Evolutionary conservation across 1,140 invertebrate species (phyloP).

Genomic region (Tetramorium alpestre): DNA sequence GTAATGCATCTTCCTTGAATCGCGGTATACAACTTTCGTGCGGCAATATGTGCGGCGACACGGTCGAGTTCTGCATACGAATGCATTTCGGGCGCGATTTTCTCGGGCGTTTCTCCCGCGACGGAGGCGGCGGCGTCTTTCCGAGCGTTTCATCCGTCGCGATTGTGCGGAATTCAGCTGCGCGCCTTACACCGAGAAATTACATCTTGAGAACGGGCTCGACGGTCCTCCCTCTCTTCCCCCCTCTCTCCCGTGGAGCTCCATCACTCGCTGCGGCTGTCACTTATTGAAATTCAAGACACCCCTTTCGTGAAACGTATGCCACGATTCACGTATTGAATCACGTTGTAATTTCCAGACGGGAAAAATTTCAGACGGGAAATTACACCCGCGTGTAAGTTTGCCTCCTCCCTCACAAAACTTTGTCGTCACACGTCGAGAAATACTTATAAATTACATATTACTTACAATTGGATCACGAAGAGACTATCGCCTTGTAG

Average conservation of each 20-base stretch:
- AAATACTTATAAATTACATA: slow-evolving; percentile 8
- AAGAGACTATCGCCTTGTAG: neutral
- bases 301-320: slow-evolving; percentile 30
- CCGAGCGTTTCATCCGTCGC: slow-evolving; percentile 56
- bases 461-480: too few relatives aligned
- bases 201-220: slow-evolving; percentile 52
- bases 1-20: slow-evolving; percentile 55
- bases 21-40: slow-evolving; percentile 53
- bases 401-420: neutral
- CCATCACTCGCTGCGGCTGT: slow-evolving; percentile 41
- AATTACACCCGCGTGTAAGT: slow-evolving; percentile 20
- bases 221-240: neutral
- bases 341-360: slow-evolving; percentile 49
- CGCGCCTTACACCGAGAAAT: slow-evolving; percentile 55
- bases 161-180: slow-evolving; percentile 55
- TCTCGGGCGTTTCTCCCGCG: neutral
- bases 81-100: slow-evolving; percentile 56
- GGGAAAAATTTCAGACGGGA: slow-evolving; percentile 29
- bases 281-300: slow-evolving; percentile 60
- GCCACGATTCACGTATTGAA: slow-evolving; percentile 41
- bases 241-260: neutral
- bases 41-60: slow-evolving; percentile 47
- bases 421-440: neutral
- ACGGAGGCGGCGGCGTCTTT: slow-evolving; percentile 6
- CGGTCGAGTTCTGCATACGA: slow-evolving; percentile 56